phyloP scores from a whole-genome alignment of 1,140 invertebrate genomes.

The Camponotus pennsylvanicus region DNA sequence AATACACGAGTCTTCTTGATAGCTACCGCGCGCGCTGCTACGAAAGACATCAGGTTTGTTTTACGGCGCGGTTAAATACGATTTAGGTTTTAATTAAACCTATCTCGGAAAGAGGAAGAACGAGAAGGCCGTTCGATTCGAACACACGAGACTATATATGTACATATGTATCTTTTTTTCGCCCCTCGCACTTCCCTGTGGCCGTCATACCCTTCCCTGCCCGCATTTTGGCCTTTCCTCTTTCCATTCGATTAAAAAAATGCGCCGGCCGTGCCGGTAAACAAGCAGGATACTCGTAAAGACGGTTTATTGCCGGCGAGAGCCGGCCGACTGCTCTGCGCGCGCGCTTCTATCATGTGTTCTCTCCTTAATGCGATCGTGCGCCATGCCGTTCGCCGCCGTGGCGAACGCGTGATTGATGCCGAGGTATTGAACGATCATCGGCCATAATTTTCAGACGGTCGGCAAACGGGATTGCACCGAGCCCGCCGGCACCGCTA shows the following conservation, averaged over 20 bases:
- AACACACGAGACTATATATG: constrained; percentile 64
- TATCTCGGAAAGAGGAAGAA: constrained; percentile 62
- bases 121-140: constrained; percentile 68
- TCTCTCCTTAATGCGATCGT: constrained; percentile 69
- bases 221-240: constrained; percentile 36
- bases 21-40: constrained; percentile 68
- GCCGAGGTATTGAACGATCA: constrained; percentile 82
- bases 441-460: constrained; percentile 77
- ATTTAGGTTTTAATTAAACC: constrained; percentile 82
- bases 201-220: background rate
- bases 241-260: constrained; percentile 66
- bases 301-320: constrained; percentile 79
- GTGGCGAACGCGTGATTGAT: constrained; percentile 80
- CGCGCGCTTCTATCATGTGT: constrained; percentile 72
- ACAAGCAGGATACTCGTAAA: constrained; percentile 83
- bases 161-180: constrained; percentile 59
- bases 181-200: constrained; percentile 8
- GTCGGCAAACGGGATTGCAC: constrained; percentile 45
- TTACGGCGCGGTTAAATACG: constrained; percentile 80
- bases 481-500: constrained; percentile 26
- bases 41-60: constrained; percentile 79
- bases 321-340: constrained; percentile 62
- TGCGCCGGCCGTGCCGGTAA: constrained; percentile 66
- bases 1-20: constrained; percentile 67
- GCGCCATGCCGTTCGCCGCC: constrained; percentile 54